A percentile compares a stretch with the other conserved stretches of the same genome.
These are phyloP conservation scores for Vidua chalybeata DNA, from an alignment of 2,113 vertebrate species.

Conservation along the genomic window DNA sequence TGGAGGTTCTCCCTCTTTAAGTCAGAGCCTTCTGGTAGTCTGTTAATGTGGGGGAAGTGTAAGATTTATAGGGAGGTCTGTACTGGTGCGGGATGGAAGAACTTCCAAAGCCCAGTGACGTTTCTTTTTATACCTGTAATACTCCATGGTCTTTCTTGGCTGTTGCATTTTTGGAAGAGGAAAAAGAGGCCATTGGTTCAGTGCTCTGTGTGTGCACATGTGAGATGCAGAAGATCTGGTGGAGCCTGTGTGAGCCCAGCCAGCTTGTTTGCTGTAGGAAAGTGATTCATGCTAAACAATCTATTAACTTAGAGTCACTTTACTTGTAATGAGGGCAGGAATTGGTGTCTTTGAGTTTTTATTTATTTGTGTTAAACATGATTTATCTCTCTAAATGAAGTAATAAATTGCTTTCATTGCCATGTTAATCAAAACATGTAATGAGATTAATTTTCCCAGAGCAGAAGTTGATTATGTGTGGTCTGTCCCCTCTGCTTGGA, in stretches of 20 bases:
- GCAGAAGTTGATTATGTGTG: neutral
- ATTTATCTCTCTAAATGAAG: conserved; percentile 11
- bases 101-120: neutral
- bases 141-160: neutral
- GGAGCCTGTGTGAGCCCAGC: neutral
- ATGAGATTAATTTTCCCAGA: neutral
- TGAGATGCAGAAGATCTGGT: neutral
- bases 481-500: neutral
- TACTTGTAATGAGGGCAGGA: neutral
- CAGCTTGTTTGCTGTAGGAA: neutral
- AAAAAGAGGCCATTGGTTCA: neutral
- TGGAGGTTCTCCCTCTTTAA: neutral
- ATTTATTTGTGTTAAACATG: neutral
- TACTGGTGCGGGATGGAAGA: neutral
- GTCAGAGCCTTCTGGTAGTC: neutral
- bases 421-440: conserved; percentile 12
- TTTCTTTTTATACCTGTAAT: neutral
- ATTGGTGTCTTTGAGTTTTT: neutral
- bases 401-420: conserved; percentile 23
- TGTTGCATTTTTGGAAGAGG: neutral
- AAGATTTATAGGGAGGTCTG: neutral
- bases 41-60: neutral
- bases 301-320: neutral
- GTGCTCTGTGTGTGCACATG: fast-evolving
- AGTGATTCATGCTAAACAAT: neutral